Evolutionary conservation across 1,140 invertebrate species (phyloP), one percentile per base, ranked within the genome.

Genomic region (Acyrthosiphon pisum): DNA sequence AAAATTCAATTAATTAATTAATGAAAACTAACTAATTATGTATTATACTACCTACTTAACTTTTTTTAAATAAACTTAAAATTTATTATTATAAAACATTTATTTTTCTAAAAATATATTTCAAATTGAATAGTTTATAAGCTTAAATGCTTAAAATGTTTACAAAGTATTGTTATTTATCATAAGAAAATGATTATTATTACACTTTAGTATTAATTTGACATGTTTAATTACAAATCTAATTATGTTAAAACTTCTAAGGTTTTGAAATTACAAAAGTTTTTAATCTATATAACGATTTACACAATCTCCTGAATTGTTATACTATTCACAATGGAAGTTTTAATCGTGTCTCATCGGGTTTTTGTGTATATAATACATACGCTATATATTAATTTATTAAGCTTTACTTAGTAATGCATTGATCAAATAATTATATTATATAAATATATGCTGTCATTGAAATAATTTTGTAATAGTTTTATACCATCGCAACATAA

Each of bases 201-300:
- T 44, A 44, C 84, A 87, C 84, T 87, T 87, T 6, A 46, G 44
- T 20, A 87, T 18, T 26, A 44, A 37, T 53, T 35, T 50, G 48
- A 53, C 18, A 50, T 0, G 8, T 89, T 88, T 37, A 50, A 35
- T 23, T 53, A 50, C 18, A 89, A 88, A 35, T 50, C 46, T 89
- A 37, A 50, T 89, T 48, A 37, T 23, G n/a, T 37, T 89, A 37
- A 89, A 35, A 89, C 20, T 53, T 53, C 1, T 9, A 53, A 53
- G 20, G 7, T 89, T 89, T 89, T 53, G n/a, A 53, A 89, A 89
- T 89, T 37, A 89, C n/a, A 53, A 89, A 88, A 53, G n/a, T 89
- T 89, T 89, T 44, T n/a, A 89, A 89, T 53, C 48, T 22, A 89
- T 89, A 37, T 6, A 35, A 35, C n/a, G n/a, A 53, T 53, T n/a